A percentile compares a stretch with the other conserved stretches of the same genome.
Conservation (phyloP, 2,888 invertebrate species). For the Apodemia mormo region DNA sequence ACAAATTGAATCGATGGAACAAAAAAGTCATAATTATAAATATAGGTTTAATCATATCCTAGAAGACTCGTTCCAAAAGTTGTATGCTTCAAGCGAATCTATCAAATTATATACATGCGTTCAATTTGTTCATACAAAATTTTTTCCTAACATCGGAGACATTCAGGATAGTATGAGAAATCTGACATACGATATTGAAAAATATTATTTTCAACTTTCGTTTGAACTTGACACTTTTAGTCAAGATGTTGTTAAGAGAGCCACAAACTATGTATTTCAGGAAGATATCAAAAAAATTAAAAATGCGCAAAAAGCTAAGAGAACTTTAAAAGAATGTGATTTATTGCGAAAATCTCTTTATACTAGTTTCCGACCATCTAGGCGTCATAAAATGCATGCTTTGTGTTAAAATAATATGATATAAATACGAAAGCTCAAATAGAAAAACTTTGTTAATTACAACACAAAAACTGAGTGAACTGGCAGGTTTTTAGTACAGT, state of each 20-base stretch:
- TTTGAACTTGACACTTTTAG: constrained; percentile 41
- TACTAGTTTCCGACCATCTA: constrained; percentile 45
- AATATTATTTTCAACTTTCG: constrained; percentile 38
- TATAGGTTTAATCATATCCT: constrained; percentile 41
- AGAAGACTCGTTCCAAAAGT: constrained; percentile 40
- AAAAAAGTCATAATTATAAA: constrained; percentile 40
- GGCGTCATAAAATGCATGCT: constrained; percentile 23
- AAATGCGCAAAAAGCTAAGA: constrained; percentile 43
- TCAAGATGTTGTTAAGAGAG: constrained; percentile 42
- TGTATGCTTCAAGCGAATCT: constrained; percentile 43
- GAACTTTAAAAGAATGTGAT: constrained; percentile 42
- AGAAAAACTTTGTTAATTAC: too few relatives aligned
- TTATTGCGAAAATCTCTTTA: constrained; percentile 43
- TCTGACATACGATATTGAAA: constrained; percentile 43
- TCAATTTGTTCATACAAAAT: constrained; percentile 42
- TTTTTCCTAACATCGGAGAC: constrained; percentile 43
- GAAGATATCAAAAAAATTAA: constrained; percentile 43
- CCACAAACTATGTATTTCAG: constrained; percentile 40
- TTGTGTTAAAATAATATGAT: too few relatives aligned
- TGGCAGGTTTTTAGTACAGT: too few relatives aligned
- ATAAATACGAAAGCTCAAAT: too few relatives aligned
- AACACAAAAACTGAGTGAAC: too few relatives aligned
- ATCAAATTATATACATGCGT: constrained; percentile 47
- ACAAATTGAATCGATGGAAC: constrained; percentile 39
- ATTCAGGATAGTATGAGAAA: constrained; percentile 42